A percentile compares a stretch with the other conserved stretches of the same genome.
Conservation (phyloP, 2,113 vertebrate species). For the Plectropomus leopardus region DNA sequence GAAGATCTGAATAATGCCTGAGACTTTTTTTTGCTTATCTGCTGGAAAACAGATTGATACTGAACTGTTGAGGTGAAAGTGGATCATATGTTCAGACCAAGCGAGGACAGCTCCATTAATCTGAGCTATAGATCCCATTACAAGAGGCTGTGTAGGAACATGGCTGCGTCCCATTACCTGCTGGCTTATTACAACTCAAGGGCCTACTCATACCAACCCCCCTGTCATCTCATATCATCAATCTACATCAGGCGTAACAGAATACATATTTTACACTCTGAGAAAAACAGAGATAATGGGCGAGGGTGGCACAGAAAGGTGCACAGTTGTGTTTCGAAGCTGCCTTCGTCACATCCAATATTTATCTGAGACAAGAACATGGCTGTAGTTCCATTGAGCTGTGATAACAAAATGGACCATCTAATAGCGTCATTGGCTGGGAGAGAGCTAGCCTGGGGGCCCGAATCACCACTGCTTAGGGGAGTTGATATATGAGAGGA, state of each 20-base stretch:
- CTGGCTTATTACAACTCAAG: constrained; percentile 65
- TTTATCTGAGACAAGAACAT: constrained; percentile 48
- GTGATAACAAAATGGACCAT: constrained; percentile 69
- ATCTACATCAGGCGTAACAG: constrained; percentile 16
- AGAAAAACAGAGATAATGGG: constrained; percentile 18
- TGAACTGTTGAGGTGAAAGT: constrained; percentile 19
- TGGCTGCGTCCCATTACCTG: constrained; percentile 33
- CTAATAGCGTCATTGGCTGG: constrained; percentile 62
- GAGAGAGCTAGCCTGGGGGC: constrained; percentile 58
- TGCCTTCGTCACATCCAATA: constrained; percentile 52
- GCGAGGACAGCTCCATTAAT: constrained; percentile 61
- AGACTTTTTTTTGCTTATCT: not conserved
- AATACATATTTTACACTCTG: not conserved
- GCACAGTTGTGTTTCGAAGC: constrained; percentile 16
- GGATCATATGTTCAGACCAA: constrained; percentile 27
- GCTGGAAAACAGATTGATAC: constrained; percentile 10
- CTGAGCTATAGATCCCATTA: constrained; percentile 38
- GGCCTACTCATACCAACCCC: constrained; percentile 40
- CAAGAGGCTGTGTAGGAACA: constrained; percentile 40
- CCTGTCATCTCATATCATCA: constrained; percentile 37
- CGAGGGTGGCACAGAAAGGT: constrained; percentile 9
- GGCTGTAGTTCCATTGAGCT: constrained; percentile 57
- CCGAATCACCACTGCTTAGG: constrained; percentile 64
- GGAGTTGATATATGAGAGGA: constrained; percentile 77
- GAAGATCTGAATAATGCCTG: not conserved